These are phyloP conservation scores for Halictus quadricinctus DNA, from an alignment of 2,888 invertebrate genomes.

Conservation along the genomic window DNA sequence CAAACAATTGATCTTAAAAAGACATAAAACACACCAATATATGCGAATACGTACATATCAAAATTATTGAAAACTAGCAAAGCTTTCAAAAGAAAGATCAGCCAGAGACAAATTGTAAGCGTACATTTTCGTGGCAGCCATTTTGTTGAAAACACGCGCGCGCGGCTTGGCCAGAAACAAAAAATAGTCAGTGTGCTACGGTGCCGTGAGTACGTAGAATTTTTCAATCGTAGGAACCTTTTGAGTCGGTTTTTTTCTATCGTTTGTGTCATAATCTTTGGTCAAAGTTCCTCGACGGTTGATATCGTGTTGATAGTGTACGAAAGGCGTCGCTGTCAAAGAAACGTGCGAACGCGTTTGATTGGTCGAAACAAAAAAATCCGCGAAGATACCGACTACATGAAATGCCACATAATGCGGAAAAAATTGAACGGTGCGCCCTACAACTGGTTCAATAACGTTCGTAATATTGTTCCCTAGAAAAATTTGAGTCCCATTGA, in stretches of 20 bases:
- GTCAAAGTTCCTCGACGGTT: not conserved
- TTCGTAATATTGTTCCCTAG: not conserved
- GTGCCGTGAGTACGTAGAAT: conserved; percentile 41
- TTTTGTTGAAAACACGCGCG: conserved; percentile 60
- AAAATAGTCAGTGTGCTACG: conserved; percentile 52
- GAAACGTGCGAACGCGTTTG: conserved; percentile 59
- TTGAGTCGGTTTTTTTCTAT: not conserved
- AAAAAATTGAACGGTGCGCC: conserved; percentile 33
- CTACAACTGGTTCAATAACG: not conserved
- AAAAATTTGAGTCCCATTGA: not conserved
- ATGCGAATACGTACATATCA: not conserved
- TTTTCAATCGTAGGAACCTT: conserved; percentile 35
- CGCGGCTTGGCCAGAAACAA: conserved; percentile 59
- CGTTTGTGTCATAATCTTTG: not conserved
- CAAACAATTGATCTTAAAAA: not conserved
- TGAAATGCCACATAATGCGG: conserved; percentile 55
- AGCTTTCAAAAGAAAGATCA: not conserved
- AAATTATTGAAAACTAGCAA: not conserved
- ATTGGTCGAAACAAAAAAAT: conserved; percentile 76
- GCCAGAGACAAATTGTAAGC: conserved; percentile 18
- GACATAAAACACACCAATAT: no score
- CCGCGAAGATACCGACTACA: conserved; percentile 67
- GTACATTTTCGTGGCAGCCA: conserved; percentile 47
- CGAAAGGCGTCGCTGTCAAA: conserved; percentile 57
- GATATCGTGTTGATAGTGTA: conserved; percentile 16